Evolutionary conservation across 2,113 vertebrate genomes (phyloP).

Genomic region (Bubalus kerabau): DNA sequence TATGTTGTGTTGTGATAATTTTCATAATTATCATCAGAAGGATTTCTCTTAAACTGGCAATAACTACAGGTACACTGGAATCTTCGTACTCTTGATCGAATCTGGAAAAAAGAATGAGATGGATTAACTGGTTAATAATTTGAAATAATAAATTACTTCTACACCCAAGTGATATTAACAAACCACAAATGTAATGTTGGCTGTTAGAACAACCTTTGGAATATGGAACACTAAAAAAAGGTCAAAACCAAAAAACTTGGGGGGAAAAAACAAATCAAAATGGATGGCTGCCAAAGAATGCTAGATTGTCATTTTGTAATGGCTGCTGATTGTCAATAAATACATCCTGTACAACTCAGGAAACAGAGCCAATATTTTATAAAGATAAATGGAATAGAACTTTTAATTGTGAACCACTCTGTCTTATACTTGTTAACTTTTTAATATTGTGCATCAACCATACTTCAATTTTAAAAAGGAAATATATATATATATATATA

Average conservation of each 20-base stretch:
- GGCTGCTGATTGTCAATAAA: neutral
- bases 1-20: neutral
- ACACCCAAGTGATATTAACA: neutral
- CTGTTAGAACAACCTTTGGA: neutral
- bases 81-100: neutral
- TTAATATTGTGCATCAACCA: neutral
- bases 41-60: neutral
- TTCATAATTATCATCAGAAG: neutral
- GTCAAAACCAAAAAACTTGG: neutral
- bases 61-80: conserved; percentile 18
- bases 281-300: neutral
- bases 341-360: neutral
- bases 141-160: neutral
- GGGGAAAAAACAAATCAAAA: neutral
- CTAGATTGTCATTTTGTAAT: neutral
- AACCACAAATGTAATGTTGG: neutral
- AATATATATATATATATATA: neutral
- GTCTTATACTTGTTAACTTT: neutral
- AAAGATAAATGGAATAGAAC: neutral
- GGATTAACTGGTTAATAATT: neutral
- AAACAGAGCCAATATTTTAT: neutral
- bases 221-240: neutral
- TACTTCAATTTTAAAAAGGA: neutral
- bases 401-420: neutral
- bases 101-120: neutral